Evolutionary conservation across 35 echinoderm and acorn worm genomes (phyloP).

Genomic region (Ophioderma brevispina): DNA sequence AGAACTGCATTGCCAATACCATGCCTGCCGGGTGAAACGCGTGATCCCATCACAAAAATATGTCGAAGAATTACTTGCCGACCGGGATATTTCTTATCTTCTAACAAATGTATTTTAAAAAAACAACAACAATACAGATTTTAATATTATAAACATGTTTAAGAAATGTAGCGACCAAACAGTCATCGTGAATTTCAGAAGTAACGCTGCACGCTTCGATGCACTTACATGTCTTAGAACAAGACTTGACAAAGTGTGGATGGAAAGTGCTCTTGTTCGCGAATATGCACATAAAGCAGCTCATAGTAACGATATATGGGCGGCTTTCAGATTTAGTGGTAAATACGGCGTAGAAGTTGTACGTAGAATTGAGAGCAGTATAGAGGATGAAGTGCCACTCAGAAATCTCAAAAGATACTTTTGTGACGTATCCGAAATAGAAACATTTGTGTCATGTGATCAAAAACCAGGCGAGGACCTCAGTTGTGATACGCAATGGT

Average conservation of each 20-base stretch:
- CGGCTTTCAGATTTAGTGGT: no score
- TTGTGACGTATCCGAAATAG: background rate
- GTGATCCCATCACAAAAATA: background rate
- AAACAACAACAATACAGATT: background rate
- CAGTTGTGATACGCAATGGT: background rate
- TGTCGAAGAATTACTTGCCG: background rate
- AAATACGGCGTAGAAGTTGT: no score
- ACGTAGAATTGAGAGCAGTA: no score
- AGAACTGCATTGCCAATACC: no score
- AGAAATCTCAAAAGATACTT: background rate
- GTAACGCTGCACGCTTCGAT: background rate
- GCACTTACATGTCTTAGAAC: no score
- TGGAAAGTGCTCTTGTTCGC: no score
- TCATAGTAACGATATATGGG: no score
- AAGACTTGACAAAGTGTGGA: no score
- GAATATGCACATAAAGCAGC: no score
- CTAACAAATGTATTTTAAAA: background rate
- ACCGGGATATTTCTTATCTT: background rate
- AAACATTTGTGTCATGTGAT: background rate
- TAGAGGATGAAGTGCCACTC: no score
- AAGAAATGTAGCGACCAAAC: background rate
- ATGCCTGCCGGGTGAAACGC: background rate
- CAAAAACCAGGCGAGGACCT: background rate
- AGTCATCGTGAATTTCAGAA: background rate
- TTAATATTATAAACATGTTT: background rate